phyloP scores from a whole-genome alignment of 2,797 vertebrate species.

The Choloepus didactylus region DNA sequence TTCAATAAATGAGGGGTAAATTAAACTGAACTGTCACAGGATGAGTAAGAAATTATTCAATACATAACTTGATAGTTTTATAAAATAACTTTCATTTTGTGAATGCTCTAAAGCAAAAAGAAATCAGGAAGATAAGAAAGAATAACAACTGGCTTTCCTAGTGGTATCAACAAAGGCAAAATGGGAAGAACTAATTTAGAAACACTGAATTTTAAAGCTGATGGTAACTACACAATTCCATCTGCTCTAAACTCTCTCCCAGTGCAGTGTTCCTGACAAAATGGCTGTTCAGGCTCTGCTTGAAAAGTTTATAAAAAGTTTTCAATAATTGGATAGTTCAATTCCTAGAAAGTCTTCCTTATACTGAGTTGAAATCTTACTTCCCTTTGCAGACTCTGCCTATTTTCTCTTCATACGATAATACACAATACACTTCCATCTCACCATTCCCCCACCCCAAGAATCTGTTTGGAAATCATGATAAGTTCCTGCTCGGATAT shows the following conservation, averaged over 20 bases:
- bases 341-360: constrained; percentile 56
- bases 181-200: constrained; percentile 63
- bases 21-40: constrained; percentile 39
- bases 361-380: constrained; percentile 12
- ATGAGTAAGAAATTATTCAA: constrained; percentile 27
- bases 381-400: not conserved
- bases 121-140: constrained; percentile 65
- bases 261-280: constrained; percentile 55
- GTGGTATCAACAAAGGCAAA: constrained; percentile 60
- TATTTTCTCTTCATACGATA: not conserved
- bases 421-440: not conserved
- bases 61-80: constrained; percentile 30
- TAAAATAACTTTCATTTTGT: constrained; percentile 68
- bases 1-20: not conserved
- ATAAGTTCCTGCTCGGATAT: not conserved
- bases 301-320: constrained; percentile 56
- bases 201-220: constrained; percentile 58
- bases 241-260: constrained; percentile 59
- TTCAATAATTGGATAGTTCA: constrained; percentile 52
- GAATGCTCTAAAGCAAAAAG: constrained; percentile 69
- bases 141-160: constrained; percentile 63
- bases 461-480: not conserved
- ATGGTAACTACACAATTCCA: constrained; percentile 55
- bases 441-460: not conserved
- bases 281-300: constrained; percentile 53